Evolutionary conservation across 1,140 invertebrate genomes (phyloP), one percentile per base, ranked within the genome.

Genomic region (Calosoma granatense): DNA sequence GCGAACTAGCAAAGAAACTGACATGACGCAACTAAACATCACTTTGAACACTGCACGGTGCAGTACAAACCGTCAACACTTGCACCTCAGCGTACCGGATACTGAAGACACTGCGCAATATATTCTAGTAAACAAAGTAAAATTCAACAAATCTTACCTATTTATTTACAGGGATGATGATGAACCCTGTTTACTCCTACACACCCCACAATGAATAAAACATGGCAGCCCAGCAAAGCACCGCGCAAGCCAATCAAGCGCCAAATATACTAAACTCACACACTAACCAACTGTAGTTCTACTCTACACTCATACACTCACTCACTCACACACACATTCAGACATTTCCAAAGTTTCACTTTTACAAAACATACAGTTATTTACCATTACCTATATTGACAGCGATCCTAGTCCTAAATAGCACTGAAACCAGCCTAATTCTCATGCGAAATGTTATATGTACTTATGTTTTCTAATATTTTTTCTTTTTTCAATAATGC

Each of bases 121-220:
- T 53, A 22, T 21, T 14, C 12, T 22, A 22, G 17, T 22, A 22
- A 22, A 53, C 20, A 22, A 30, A 26, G 21, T 3, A 26, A 17
- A 26, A 20, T 54, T 20, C 14, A 54, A 30, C 3, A 26, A 30
- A 19, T 54, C 53, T 53, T 22, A 53, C 51, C 51, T 53, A 22
- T 53, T 22, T 53, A 22, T 53, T 22, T 20, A 26, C 15, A 23
- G 53, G 53, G 53, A 54, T 54, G 53, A 54, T 54, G 53, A 23
- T 54, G 53, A 15, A 54, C 53, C 53, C 53, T 23, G 21, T 53
- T 54, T 26, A 26, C 20, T 23, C 53, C 53, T 54, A 54, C 21
- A 54, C 53, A 54, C 53, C 53, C 53, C 53, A 54, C 53, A 54
- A 54, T 17, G 21, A 23, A 54, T 54, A 30, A 54, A 54, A 54